These are phyloP conservation scores for Thaleichthys pacificus DNA, from an alignment of 2,797 vertebrate species.

Conservation along the genomic window DNA sequence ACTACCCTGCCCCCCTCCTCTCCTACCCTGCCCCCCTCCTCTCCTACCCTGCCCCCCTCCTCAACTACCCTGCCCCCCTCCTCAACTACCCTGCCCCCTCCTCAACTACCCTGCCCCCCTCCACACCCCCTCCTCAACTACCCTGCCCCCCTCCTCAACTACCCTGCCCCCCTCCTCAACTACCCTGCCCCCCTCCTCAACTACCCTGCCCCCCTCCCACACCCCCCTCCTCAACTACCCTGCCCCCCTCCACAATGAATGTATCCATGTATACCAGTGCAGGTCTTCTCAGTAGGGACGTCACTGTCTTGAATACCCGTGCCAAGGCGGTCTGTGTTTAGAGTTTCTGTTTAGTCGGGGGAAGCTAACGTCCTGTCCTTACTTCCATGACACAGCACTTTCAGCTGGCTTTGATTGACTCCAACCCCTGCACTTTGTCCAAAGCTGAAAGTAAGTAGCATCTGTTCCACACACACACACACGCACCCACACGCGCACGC, in stretches of 20 bases:
- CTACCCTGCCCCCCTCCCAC: not conserved
- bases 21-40: not conserved
- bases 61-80: no score
- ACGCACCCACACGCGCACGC: not conserved
- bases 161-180: not conserved
- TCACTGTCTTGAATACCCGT: no score
- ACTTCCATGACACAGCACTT: slow-evolving; percentile 83
- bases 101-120: no score
- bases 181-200: no score
- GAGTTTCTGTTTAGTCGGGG: not conserved
- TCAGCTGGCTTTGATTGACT: slow-evolving; percentile 86
- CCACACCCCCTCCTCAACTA: no score
- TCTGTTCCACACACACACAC: not conserved
- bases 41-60: not conserved
- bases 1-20: not conserved
- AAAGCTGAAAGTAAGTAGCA: slow-evolving; percentile 82
- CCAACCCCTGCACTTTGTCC: slow-evolving; percentile 91
- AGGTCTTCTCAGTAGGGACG: no score
- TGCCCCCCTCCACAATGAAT: no score
- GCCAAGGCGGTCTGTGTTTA: not conserved
- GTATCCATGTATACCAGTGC: no score
- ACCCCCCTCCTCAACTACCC: not conserved
- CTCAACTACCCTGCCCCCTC: not conserved
- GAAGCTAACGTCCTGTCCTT: not conserved
- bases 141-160: no score